A percentile compares a stretch with the other conserved stretches of the same genome.
Conservation (phyloP, 2,888 invertebrate species). For the Tenthredo distinguenda region DNA sequence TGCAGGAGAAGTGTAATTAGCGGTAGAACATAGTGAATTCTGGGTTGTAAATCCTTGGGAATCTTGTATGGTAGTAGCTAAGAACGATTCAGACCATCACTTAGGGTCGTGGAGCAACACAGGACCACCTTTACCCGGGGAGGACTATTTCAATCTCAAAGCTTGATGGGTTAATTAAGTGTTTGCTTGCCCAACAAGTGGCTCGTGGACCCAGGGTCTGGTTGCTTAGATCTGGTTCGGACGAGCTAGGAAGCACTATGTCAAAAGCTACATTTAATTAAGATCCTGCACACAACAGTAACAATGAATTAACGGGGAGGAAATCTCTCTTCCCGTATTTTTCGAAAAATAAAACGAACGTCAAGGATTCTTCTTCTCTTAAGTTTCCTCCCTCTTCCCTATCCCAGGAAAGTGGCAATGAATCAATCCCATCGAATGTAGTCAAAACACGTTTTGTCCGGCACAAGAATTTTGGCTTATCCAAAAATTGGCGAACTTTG, state of each 20-base stretch:
- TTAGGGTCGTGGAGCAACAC: neutral
- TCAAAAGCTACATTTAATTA: slow-evolving; percentile 48
- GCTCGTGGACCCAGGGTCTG: slow-evolving; percentile 8
- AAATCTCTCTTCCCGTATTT: neutral
- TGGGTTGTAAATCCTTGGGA: slow-evolving; percentile 35
- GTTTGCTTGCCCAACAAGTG: slow-evolving; percentile 67
- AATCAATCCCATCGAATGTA: neutral
- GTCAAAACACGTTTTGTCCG: neutral
- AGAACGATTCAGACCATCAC: slow-evolving; percentile 31
- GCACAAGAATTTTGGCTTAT: neutral
- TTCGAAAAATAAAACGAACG: neutral
- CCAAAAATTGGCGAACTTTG: slow-evolving; percentile 6
- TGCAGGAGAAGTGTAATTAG: neutral
- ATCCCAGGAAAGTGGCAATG: neutral
- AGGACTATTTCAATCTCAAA: slow-evolving; percentile 62
- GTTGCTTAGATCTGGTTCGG: slow-evolving; percentile 8
- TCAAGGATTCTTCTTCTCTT: neutral
- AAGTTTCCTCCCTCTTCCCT: neutral
- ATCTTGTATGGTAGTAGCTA: slow-evolving; percentile 1
- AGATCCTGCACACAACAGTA: slow-evolving; percentile 16
- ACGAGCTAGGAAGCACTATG: neutral
- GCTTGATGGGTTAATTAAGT: slow-evolving; percentile 72
- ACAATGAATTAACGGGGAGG: neutral
- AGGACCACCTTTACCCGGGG: neutral
- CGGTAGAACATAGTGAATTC: neutral